Evolutionary conservation across 2,888 invertebrate species (phyloP).

Genomic region (Hoplodrina blanda): DNA sequence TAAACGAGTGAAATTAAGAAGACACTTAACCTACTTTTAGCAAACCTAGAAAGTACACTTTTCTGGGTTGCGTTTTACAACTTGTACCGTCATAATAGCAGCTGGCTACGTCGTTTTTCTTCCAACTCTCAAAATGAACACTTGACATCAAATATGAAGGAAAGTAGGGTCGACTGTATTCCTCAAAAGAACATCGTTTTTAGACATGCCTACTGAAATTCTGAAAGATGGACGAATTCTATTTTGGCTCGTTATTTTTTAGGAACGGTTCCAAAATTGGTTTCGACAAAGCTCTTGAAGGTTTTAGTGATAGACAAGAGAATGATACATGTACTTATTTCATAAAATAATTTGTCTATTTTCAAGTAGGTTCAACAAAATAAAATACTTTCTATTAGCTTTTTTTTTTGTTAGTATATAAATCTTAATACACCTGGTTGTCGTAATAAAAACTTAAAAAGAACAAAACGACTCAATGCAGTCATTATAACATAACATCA

Average conservation of each 20-base stretch:
- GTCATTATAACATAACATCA: no score
- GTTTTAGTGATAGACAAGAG: conserved; percentile 34
- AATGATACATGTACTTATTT: neutral
- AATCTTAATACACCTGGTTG: no score
- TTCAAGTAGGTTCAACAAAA: no score
- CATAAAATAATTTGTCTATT: no score
- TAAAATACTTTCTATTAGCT: no score
- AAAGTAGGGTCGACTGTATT: conserved; percentile 28
- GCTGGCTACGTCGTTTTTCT: conserved; percentile 34
- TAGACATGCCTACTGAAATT: neutral
- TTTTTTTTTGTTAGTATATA: no score
- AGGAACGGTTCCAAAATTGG: conserved; percentile 31
- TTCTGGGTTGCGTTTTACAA: conserved; percentile 37
- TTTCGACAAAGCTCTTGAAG: conserved; percentile 40
- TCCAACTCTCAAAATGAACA: conserved; percentile 33
- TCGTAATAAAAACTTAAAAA: no score
- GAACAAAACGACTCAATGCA: no score
- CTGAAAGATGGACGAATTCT: conserved; percentile 15
- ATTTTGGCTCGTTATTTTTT: conserved; percentile 44
- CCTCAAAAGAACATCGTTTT: conserved; percentile 40
- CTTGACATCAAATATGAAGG: conserved; percentile 42
- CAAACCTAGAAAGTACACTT: conserved; percentile 20
- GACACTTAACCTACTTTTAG: conserved; percentile 44
- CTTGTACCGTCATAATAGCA: conserved; percentile 39
- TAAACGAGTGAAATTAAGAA: conserved; percentile 44